Evolutionary conservation across 2,797 vertebrate species (phyloP), one percentile per base, ranked within the genome.

Genomic region (Brotogeris chrysoptera): DNA sequence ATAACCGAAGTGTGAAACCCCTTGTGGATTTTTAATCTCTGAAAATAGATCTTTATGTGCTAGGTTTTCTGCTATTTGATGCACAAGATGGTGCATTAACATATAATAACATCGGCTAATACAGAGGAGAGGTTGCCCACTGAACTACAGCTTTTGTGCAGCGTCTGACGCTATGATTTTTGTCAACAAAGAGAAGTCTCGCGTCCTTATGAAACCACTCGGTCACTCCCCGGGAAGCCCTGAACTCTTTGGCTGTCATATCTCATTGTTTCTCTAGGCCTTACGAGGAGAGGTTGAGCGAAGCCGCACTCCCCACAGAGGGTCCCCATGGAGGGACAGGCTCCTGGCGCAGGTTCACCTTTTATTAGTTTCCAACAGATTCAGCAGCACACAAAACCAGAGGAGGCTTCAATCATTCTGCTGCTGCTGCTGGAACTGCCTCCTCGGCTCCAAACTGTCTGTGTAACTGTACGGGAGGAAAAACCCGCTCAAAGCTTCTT

Each of bases 71-170:
- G 39, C 43, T 80, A 43, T 61, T 23, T 0, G 0, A 12, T 46
- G 25, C 47, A 77, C 47, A 59, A 57, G 83, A 15, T 36, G 21
- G 10, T 59, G n/a, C 39, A 27, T 25, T 73, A 55, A 34, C 30
- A 14, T 46, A n/a, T 4, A 27, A 23, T 23, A 19, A 19, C 0
- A 0, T 66, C 66, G 55, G 60, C 21, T 68, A 2, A 27, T 16
- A 21, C 1, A 61, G 41, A 59, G 52, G 63, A 72, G 39, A 34
- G 9, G 9, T 18, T 32, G 8, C 66, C 43, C 39, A 1, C 52
- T 38, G n/a, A 39, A 43, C 28, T n/a, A 4, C 39, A 60, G 24
- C 1, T 0, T 44, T 64, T 68, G 32, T 53, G 36, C 65, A 47
- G 23, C 11, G 6, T 25, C 44, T 85, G 39, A 6, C 14, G 41